phyloP scores from a whole-genome alignment of 2,113 vertebrate genomes.

The Nanorana parkeri region DNA sequence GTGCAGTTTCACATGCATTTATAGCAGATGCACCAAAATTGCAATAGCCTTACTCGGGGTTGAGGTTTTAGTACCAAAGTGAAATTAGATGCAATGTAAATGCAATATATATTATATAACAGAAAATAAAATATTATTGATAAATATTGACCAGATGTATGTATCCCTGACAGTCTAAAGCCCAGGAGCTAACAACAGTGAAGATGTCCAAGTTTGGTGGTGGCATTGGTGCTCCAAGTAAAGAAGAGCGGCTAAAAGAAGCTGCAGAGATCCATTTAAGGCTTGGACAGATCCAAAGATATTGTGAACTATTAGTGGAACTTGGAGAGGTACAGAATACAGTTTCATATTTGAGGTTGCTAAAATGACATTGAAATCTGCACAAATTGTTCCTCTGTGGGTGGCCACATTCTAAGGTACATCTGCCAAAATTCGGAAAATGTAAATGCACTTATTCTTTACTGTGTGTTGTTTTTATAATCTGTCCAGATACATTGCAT shows the following conservation, averaged over 20 bases:
- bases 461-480: no score
- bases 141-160: not conserved
- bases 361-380: no score
- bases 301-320: constrained; percentile 98
- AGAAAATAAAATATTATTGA: not conserved
- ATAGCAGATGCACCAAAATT: no score
- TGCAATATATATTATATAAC: not conserved
- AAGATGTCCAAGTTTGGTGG: constrained; percentile 98
- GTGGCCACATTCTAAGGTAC: no score
- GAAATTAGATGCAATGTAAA: no score
- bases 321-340: constrained; percentile 89
- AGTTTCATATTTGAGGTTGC: not conserved
- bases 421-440: no score
- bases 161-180: constrained; percentile 82
- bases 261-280: constrained; percentile 94
- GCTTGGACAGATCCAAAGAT: constrained; percentile 93
- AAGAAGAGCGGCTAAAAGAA: constrained; percentile 92
- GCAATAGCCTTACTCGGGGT: no score
- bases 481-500: no score
- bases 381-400: no score
- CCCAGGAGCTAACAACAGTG: constrained; percentile 94
- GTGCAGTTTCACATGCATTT: no score
- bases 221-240: constrained; percentile 93
- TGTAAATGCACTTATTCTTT: no score
- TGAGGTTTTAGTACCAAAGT: no score